Percentiles rank a stretch among this genome's conserved stretches.
These are phyloP conservation scores for Rhodinocichla rosea DNA, from an alignment of 2,113 vertebrate genomes.

Conservation along the genomic window DNA sequence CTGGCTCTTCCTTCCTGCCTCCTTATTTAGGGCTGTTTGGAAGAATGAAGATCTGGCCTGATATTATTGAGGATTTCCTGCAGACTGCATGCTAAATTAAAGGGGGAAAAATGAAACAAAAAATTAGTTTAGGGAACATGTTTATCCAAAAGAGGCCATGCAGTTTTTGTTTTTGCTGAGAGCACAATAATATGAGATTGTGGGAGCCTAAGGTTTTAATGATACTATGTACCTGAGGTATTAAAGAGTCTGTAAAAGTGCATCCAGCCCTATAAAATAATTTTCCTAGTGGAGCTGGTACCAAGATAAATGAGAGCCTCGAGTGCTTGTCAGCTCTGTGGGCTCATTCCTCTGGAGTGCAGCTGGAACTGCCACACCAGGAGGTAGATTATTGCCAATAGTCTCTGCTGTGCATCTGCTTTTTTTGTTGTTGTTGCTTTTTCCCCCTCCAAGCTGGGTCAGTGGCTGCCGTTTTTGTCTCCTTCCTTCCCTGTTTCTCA, in stretches of 20 bases:
- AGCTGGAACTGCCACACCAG: not conserved
- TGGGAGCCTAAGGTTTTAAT: not conserved
- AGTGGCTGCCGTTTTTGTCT: slow-evolving; percentile 30
- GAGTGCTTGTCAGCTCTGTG: not conserved
- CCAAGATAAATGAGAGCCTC: not conserved
- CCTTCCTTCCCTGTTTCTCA: not conserved
- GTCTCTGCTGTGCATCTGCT: not conserved
- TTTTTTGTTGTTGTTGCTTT: not conserved
- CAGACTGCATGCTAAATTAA: not conserved
- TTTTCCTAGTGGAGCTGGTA: not conserved
- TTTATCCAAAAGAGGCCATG: not conserved
- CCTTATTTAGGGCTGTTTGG: not conserved
- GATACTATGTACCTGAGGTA: not conserved
- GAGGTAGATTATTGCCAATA: slow-evolving; percentile 6
- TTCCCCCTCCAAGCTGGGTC: not conserved
- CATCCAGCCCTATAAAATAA: not conserved
- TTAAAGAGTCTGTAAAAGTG: not conserved
- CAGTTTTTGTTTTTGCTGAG: not conserved
- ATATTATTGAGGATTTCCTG: not conserved
- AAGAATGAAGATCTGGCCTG: not conserved
- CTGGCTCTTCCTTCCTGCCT: not conserved
- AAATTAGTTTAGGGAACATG: not conserved
- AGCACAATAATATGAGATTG: not conserved
- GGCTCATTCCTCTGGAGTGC: not conserved
- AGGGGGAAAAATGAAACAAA: not conserved